These are phyloP conservation scores for Electrophaes corylata DNA, from an alignment of 2,888 invertebrate genomes.

Conservation along the genomic window DNA sequence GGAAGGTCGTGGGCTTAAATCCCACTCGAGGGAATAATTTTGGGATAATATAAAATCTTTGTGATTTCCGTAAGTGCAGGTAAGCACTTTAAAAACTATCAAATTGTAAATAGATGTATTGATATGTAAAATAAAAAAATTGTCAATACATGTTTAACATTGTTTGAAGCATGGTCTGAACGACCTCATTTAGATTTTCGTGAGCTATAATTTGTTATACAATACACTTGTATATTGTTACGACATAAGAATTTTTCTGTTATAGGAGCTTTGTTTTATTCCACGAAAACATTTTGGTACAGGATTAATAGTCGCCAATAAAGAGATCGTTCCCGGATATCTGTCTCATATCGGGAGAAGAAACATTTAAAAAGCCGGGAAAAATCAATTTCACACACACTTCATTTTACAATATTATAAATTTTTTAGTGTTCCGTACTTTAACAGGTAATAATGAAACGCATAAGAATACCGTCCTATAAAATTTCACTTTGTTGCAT, in stretches of 20 bases:
- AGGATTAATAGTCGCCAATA: slow-evolving; percentile 21
- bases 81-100: too few species aligned
- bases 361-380: slow-evolving; percentile 1
- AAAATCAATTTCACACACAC: neutral
- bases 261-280: neutral
- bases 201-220: neutral
- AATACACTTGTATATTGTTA: neutral
- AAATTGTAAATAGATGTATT: too few species aligned
- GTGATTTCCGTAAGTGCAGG: too few species aligned
- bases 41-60: too few species aligned
- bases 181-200: neutral
- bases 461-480: too few species aligned
- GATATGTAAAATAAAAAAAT: too few species aligned
- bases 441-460: too few species aligned
- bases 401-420: neutral
- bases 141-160: too few species aligned
- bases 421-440: neutral
- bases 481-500: too few species aligned
- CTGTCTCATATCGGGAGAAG: slow-evolving; percentile 8
- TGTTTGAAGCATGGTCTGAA: too few species aligned
- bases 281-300: slow-evolving; percentile 4
- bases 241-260: slow-evolving; percentile 7
- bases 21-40: too few species aligned
- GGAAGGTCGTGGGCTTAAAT: too few species aligned
- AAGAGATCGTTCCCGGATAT: slow-evolving; percentile 12